phyloP scores from a whole-genome alignment of 2,113 vertebrate genomes.

The Probosciger aterrimus region DNA sequence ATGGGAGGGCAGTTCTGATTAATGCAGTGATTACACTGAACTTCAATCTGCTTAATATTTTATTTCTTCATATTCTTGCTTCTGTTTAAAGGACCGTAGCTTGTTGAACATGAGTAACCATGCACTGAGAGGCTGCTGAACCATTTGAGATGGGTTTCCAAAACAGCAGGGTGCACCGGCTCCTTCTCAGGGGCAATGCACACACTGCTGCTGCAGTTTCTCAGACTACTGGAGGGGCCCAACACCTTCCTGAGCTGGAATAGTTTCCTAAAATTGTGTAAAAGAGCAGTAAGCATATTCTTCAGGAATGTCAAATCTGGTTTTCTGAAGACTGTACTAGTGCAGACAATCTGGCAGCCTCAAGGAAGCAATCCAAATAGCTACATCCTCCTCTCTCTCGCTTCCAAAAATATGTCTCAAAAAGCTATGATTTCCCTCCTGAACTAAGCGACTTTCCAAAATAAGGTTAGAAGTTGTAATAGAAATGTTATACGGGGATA shows the following conservation, averaged over 20 bases:
- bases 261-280: not conserved
- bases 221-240: not conserved
- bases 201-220: not conserved
- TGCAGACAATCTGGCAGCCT: not conserved
- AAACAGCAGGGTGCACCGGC: not conserved
- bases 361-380: not conserved
- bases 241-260: not conserved
- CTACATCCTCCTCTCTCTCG: not conserved
- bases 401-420: not conserved
- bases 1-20: not conserved
- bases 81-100: not conserved
- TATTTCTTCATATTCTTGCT: not conserved
- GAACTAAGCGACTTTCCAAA: not conserved
- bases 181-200: not conserved
- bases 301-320: not conserved
- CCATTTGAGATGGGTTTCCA: not conserved
- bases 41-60: not conserved
- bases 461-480: not conserved
- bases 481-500: not conserved
- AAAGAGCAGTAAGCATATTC: not conserved
- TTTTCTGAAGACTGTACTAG: not conserved
- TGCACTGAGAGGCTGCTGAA: not conserved
- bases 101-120: not conserved
- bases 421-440: not conserved
- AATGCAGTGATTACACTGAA: accelerated